Conservation (phyloP, 1,140 invertebrate genomes). For the Eulimnadia texana region DNA sequence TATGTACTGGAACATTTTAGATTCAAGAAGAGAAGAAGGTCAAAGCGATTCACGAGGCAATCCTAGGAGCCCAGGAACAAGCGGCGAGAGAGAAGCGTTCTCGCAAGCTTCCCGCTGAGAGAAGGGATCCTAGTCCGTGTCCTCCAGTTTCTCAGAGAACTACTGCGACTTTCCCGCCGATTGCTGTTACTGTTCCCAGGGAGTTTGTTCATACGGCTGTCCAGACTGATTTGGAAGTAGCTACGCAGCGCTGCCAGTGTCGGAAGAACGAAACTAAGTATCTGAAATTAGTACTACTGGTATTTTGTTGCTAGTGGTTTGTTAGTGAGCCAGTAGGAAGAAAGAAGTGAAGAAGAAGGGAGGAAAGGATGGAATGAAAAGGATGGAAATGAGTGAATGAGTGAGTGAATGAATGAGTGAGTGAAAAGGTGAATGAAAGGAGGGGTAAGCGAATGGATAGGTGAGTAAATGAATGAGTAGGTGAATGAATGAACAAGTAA, state of each 20-base stretch:
- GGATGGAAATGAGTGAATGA: no score
- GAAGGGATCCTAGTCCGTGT: background rate
- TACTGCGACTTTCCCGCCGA: background rate
- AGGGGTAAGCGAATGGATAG: no score
- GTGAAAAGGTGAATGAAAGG: no score
- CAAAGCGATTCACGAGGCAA: slow-evolving; percentile 9
- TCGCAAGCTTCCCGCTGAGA: background rate
- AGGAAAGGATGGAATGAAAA: no score
- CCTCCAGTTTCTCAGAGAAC: background rate
- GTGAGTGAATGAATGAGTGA: no score
- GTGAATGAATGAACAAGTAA: no score
- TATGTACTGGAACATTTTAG: background rate
- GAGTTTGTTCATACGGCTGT: background rate
- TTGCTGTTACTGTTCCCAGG: background rate
- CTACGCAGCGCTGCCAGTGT: background rate
- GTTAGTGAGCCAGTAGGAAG: background rate
- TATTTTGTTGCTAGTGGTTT: background rate
- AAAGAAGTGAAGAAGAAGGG: background rate
- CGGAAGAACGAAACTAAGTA: background rate
- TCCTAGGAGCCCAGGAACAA: background rate
- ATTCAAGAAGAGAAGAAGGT: slow-evolving; percentile 8
- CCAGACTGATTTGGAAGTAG: background rate
- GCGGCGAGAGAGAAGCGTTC: slow-evolving; percentile 5
- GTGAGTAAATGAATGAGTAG: no score
- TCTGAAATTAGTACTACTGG: no score